A percentile compares a stretch with the other conserved stretches of the same genome.
Conservation (phyloP, 2,113 vertebrate species). For the Corydoras maculifer region DNA sequence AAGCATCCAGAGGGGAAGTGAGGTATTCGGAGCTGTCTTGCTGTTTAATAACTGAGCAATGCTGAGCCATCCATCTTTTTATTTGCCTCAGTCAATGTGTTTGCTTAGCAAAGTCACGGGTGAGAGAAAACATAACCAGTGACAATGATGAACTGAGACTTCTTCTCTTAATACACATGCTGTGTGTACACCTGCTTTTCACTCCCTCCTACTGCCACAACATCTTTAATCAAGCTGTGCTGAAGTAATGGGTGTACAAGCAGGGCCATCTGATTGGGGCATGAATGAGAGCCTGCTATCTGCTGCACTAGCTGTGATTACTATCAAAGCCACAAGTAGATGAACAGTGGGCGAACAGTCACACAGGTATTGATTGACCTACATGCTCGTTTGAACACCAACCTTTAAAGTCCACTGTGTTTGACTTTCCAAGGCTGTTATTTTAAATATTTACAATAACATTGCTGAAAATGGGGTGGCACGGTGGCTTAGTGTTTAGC, state of each 20-base stretch:
- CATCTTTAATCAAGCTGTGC: constrained; percentile 52
- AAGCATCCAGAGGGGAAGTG: neutral
- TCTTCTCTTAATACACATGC: constrained; percentile 8
- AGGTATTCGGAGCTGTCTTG: constrained; percentile 6
- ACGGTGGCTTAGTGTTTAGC: too few relatives aligned
- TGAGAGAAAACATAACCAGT: neutral
- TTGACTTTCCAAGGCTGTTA: too few relatives aligned
- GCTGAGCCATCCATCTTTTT: constrained; percentile 53
- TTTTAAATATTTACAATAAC: too few relatives aligned
- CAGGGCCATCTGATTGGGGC: constrained; percentile 43
- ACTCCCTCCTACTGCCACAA: neutral
- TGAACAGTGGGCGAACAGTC: neutral
- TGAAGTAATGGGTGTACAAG: constrained; percentile 2
- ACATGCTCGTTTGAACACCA: too few relatives aligned
- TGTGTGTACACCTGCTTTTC: neutral
- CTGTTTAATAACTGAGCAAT: constrained; percentile 39
- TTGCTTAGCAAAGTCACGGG: constrained; percentile 26
- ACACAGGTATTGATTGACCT: neutral
- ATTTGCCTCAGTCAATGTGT: constrained; percentile 46
- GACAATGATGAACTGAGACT: constrained; percentile 21
- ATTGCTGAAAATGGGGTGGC: too few relatives aligned
- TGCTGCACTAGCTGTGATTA: neutral
- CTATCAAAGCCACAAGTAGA: constrained; percentile 1
- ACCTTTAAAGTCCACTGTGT: too few relatives aligned
- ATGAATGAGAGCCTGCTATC: constrained; percentile 49